A percentile compares a stretch with the other conserved stretches of the same genome.
Evolutionary conservation across 2,797 vertebrate species (phyloP).

Genomic region (Catharus ustulatus): DNA sequence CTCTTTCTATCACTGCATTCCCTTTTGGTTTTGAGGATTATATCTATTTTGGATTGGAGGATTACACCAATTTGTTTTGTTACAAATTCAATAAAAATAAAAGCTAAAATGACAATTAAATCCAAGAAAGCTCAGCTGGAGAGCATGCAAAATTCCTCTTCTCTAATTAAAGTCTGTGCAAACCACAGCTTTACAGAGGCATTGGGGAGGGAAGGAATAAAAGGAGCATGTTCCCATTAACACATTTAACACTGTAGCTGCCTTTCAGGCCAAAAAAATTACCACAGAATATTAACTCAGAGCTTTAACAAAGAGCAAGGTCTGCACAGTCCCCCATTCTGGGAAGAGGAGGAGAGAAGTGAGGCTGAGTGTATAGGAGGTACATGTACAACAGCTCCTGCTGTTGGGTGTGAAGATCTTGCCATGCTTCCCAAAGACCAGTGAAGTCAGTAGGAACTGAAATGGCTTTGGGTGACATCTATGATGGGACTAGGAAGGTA

Average conservation of each 20-base stretch:
- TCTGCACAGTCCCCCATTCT: neutral
- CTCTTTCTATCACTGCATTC: constrained; percentile 41
- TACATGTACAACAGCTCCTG: neutral
- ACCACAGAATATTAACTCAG: neutral
- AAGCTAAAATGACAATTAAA: constrained; percentile 64
- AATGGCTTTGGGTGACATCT: neutral
- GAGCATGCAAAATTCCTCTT: constrained; percentile 47
- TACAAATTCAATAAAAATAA: constrained; percentile 68
- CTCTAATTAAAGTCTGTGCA: constrained; percentile 53
- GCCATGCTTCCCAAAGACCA: neutral
- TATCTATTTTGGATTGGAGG: constrained; percentile 46
- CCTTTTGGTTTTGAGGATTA: constrained; percentile 47
- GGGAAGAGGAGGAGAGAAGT: neutral
- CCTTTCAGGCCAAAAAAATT: constrained; percentile 33
- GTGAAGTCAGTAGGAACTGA: neutral
- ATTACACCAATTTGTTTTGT: constrained; percentile 60
- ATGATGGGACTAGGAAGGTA: neutral
- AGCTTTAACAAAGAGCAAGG: neutral
- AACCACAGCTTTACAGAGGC: constrained; percentile 30
- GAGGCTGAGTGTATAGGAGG: neutral
- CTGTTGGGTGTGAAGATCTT: neutral
- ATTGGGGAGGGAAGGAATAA: neutral
- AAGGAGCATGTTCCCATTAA: neutral
- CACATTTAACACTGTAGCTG: neutral
- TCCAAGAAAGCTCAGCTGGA: constrained; percentile 61